Percentiles rank a stretch among this genome's conserved stretches.
Conservation (phyloP, 1,140 invertebrate genomes). For the Plectrocnemia conspersa region DNA sequence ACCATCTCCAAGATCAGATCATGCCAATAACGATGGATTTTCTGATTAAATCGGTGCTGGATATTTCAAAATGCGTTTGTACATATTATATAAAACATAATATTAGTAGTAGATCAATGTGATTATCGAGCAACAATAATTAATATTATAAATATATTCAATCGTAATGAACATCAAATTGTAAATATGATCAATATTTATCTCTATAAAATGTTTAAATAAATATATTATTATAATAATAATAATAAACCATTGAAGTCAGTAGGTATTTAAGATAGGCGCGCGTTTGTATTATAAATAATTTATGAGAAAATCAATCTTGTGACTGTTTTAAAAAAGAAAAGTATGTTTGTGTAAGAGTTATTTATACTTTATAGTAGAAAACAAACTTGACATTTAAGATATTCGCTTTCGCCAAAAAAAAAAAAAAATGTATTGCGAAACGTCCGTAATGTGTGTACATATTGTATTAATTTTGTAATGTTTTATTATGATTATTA, state of each 20-base stretch:
- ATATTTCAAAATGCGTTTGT: background rate
- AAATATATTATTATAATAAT: background rate
- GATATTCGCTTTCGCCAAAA: too few species aligned
- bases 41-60: slow-evolving; percentile 42
- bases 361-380: too few species aligned
- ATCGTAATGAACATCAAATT: background rate
- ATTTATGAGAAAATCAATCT: too few species aligned
- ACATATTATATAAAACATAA: background rate
- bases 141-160: background rate
- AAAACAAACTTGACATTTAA: too few species aligned
- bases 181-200: background rate
- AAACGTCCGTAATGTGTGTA: slow-evolving; percentile 11
- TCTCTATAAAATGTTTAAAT: background rate
- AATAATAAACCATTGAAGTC: too few species aligned
- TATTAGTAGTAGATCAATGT: background rate
- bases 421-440: too few species aligned
- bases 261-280: too few species aligned
- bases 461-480: slow-evolving; percentile 10
- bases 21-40: slow-evolving; percentile 49
- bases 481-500: background rate
- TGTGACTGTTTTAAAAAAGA: too few species aligned
- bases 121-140: background rate
- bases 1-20: slow-evolving; percentile 48
- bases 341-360: too few species aligned
- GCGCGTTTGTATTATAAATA: too few species aligned